Evolutionary conservation across 2,797 vertebrate genomes (phyloP).

Genomic region (Acanthurus lineatus): DNA sequence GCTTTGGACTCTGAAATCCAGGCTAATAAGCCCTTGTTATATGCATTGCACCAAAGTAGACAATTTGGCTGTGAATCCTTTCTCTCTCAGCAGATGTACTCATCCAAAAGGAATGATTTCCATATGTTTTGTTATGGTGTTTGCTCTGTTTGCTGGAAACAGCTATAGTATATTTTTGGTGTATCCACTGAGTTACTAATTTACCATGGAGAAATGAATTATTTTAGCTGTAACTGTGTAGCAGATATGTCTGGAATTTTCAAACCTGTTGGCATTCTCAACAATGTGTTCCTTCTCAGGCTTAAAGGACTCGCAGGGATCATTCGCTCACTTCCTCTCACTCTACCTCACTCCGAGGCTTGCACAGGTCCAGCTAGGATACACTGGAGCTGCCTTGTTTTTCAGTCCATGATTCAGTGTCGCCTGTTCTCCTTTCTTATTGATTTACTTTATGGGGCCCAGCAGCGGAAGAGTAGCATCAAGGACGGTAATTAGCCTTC

Average conservation of each 20-base stretch:
- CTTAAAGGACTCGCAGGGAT: conserved; percentile 46
- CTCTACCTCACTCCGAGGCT: conserved; percentile 29
- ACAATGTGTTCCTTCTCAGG: conserved; percentile 38
- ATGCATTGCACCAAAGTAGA: conserved; percentile 14
- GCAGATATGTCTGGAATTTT: conserved; percentile 46
- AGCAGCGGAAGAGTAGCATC: conserved; percentile 48
- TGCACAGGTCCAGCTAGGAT: conserved; percentile 36
- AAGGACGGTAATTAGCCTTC: conserved; percentile 57
- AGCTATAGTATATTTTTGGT: conserved; percentile 21
- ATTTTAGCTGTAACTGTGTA: conserved; percentile 43
- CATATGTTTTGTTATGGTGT: conserved; percentile 28
- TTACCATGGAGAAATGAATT: conserved; percentile 41
- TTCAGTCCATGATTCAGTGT: conserved; percentile 56
- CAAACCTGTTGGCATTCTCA: conserved; percentile 5
- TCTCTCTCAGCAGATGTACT: conserved; percentile 7
- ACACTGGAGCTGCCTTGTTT: conserved; percentile 43
- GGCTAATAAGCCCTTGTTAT: conserved; percentile 9
- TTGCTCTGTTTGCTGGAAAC: conserved; percentile 26
- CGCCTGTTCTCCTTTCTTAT: conserved; percentile 56
- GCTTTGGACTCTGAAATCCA: conserved; percentile 10
- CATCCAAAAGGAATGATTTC: conserved; percentile 29
- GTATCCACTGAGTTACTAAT: conserved; percentile 32
- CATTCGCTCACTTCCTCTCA: conserved; percentile 54
- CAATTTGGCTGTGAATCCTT: conserved; percentile 6
- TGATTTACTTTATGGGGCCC: conserved; percentile 68